phyloP scores from a whole-genome alignment of 2,113 vertebrate genomes.

The Rhinopomastus cyanomelas region DNA sequence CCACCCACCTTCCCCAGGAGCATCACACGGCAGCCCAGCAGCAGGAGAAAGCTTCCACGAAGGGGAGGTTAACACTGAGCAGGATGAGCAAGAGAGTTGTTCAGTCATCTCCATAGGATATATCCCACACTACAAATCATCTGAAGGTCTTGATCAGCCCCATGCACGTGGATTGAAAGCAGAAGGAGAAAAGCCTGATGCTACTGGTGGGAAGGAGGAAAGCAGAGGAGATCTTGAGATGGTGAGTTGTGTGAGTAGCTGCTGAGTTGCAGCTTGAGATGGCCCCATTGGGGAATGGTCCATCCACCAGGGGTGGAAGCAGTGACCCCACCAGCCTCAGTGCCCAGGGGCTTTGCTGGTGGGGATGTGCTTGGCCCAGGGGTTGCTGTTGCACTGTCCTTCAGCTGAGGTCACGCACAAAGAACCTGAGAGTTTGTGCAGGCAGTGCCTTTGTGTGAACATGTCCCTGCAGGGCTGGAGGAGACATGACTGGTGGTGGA shows the following conservation, averaged over 20 bases:
- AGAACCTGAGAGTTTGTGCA: not conserved
- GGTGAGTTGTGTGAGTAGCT: not conserved
- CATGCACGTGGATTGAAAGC: not conserved
- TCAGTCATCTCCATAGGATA: not conserved
- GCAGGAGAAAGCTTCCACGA: not conserved
- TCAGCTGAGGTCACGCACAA: not conserved
- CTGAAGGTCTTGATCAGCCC: not conserved
- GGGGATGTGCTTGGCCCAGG: not conserved
- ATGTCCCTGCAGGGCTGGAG: not conserved
- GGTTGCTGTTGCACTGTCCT: not conserved
- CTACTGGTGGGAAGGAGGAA: not conserved
- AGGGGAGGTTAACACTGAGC: not conserved
- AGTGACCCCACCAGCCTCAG: fast-evolving
- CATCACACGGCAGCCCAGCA: not conserved
- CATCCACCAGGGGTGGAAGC: fast-evolving
- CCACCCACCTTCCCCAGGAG: not conserved
- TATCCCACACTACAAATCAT: conserved; percentile 40
- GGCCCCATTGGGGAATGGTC: not conserved
- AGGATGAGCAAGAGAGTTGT: not conserved
- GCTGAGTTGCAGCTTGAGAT: not conserved
- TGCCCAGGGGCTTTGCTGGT: not conserved
- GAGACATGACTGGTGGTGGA: not conserved
- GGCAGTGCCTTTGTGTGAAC: not conserved
- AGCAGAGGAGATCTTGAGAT: not conserved
- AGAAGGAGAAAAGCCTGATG: not conserved